A percentile compares a stretch with the other conserved stretches of the same genome.
phyloP scores from a whole-genome alignment of 2,797 vertebrate genomes.

The Cossypha heuglini region DNA sequence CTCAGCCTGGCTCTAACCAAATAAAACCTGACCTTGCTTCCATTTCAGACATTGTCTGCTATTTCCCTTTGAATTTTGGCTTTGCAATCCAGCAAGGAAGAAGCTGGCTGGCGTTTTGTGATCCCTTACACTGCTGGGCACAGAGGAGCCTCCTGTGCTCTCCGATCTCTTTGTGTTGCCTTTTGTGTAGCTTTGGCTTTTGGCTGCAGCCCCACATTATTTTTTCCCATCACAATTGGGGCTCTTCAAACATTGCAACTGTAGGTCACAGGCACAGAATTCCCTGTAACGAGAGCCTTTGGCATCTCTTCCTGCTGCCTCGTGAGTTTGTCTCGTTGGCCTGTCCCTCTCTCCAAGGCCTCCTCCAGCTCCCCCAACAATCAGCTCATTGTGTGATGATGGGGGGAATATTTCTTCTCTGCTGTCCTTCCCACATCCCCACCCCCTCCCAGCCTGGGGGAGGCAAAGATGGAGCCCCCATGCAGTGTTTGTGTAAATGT shows the following conservation, averaged over 20 bases:
- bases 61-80: not conserved
- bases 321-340: slow-evolving; percentile 19
- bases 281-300: slow-evolving; percentile 48
- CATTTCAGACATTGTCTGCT: not conserved
- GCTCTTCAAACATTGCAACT: slow-evolving; percentile 56
- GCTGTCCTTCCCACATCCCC: not conserved
- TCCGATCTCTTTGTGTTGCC: not conserved
- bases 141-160: slow-evolving; percentile 14
- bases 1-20: not conserved
- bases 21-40: not conserved
- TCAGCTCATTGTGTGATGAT: slow-evolving; percentile 64
- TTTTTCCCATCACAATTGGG: slow-evolving; percentile 22
- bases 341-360: slow-evolving; percentile 19
- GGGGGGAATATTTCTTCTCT: not conserved
- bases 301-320: slow-evolving; percentile 33
- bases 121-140: not conserved
- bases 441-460: not conserved
- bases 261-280: slow-evolving; percentile 31
- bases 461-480: slow-evolving; percentile 25
- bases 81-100: not conserved
- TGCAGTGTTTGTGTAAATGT: slow-evolving; percentile 32
- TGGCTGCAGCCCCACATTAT: slow-evolving; percentile 28
- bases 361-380: slow-evolving; percentile 63
- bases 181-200: slow-evolving; percentile 24
- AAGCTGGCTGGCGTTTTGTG: not conserved